Conservation (phyloP, 2,797 vertebrate species). For the Oreochromis grahami region DNA sequence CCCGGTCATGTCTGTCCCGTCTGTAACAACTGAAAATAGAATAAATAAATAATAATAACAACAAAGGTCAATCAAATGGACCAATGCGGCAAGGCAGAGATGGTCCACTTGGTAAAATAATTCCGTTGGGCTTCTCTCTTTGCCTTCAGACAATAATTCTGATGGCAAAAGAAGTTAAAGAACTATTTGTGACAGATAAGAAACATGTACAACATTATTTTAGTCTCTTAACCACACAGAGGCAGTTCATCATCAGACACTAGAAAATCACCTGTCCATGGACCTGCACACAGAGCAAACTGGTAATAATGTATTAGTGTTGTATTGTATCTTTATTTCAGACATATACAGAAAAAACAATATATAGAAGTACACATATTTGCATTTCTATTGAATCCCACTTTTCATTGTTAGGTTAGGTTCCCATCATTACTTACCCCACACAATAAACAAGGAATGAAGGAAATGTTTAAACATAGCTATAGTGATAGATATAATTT, state of each 20-base stretch:
- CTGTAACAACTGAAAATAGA: too few species aligned
- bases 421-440: too few species aligned
- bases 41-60: too few species aligned
- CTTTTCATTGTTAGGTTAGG: too few species aligned
- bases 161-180: neutral
- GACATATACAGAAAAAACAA: neutral
- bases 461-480: fast-evolving
- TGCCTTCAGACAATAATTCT: too few species aligned
- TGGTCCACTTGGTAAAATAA: too few species aligned
- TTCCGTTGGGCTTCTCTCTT: too few species aligned
- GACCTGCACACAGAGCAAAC: fast-evolving
- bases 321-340: neutral
- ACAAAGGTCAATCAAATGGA: too few species aligned
- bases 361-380: neutral
- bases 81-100: too few species aligned
- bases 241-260: neutral
- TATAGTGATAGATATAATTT: neutral
- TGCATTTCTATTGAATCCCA: neutral
- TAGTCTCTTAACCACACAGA: neutral
- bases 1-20: too few species aligned
- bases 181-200: neutral
- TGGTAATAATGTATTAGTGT: neutral
- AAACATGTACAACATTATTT: neutral
- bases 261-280: neutral
- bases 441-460: too few species aligned